phyloP scores from a whole-genome alignment of 2,113 vertebrate genomes.

The Nettapus auritus region DNA sequence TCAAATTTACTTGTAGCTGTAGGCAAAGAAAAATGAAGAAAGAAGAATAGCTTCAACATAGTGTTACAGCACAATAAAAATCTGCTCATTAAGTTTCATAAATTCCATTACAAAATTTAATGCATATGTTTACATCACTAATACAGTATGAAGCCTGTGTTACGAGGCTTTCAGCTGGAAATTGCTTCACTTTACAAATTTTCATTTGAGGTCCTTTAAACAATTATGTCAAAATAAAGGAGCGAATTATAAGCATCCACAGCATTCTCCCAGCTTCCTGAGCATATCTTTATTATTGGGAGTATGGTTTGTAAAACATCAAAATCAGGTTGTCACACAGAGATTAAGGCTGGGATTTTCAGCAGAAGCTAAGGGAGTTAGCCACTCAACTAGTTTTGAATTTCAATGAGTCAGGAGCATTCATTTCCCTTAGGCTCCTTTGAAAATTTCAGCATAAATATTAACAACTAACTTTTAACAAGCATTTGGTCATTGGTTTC shows the following conservation, averaged over 20 bases:
- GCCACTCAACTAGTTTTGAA: constrained; percentile 39
- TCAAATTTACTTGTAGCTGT: constrained; percentile 65
- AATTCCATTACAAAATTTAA: constrained; percentile 64
- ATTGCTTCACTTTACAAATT: constrained; percentile 56
- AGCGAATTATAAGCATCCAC: constrained; percentile 4
- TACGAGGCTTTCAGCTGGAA: constrained; percentile 31
- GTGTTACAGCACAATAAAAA: constrained; percentile 35
- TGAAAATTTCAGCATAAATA: constrained; percentile 55
- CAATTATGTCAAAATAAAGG: constrained; percentile 53
- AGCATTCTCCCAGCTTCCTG: constrained; percentile 6
- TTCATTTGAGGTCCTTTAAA: constrained; percentile 39
- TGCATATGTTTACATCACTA: constrained; percentile 41
- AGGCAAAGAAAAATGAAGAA: constrained; percentile 55
- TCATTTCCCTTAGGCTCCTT: constrained; percentile 42
- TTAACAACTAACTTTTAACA: constrained; percentile 57
- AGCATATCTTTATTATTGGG: constrained; percentile 16
- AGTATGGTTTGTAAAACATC: constrained; percentile 53
- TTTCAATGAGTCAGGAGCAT: constrained; percentile 46
- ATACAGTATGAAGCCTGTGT: constrained; percentile 2
- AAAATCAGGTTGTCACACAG: constrained; percentile 52
- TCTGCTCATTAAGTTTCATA: constrained; percentile 63
- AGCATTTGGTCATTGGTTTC: constrained; percentile 57
- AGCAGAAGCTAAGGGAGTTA: constrained; percentile 56
- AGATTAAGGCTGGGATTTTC: constrained; percentile 60
- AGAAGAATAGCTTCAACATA: neutral